These are phyloP conservation scores for Cassiopea xamachana DNA, from an alignment of 30 jellyfish, hydroid and myxozoan genomes.

Conservation along the genomic window DNA sequence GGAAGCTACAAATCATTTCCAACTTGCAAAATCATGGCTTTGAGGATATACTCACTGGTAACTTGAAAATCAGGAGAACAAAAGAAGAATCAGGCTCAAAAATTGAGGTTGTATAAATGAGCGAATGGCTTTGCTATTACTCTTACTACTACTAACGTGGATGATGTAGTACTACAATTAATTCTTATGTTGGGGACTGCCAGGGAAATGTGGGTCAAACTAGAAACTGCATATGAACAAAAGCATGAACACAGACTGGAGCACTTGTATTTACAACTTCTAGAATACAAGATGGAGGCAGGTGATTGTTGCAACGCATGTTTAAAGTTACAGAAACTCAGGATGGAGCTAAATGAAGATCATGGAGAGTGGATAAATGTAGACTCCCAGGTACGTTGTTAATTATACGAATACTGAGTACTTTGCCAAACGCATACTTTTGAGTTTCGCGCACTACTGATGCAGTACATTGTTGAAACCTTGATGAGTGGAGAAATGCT, in stretches of 20 bases:
- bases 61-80: slow-evolving; percentile 34
- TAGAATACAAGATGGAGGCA: slow-evolving; percentile 59
- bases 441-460: slow-evolving; percentile 41
- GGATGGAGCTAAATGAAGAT: slow-evolving; percentile 64
- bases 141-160: slow-evolving; percentile 46
- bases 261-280: slow-evolving; percentile 57
- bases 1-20: slow-evolving; percentile 40
- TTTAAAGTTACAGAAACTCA: slow-evolving; percentile 59
- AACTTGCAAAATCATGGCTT: slow-evolving; percentile 49
- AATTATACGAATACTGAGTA: slow-evolving; percentile 38
- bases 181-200: slow-evolving; percentile 51
- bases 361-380: slow-evolving; percentile 58
- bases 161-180: slow-evolving; percentile 32
- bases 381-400: slow-evolving; percentile 38
- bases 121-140: slow-evolving; percentile 59
- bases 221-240: slow-evolving; percentile 57
- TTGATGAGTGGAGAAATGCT: slow-evolving; percentile 47
- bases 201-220: slow-evolving; percentile 68
- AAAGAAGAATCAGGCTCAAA: slow-evolving; percentile 21
- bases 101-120: slow-evolving; percentile 43
- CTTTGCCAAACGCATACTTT: slow-evolving; percentile 37
- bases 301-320: slow-evolving; percentile 54
- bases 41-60: slow-evolving; percentile 55
- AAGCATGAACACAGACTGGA: slow-evolving; percentile 61
- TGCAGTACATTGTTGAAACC: slow-evolving; percentile 41